These are phyloP conservation scores for Syngnathus floridae DNA, from an alignment of 2,113 vertebrate species.

Conservation along the genomic window DNA sequence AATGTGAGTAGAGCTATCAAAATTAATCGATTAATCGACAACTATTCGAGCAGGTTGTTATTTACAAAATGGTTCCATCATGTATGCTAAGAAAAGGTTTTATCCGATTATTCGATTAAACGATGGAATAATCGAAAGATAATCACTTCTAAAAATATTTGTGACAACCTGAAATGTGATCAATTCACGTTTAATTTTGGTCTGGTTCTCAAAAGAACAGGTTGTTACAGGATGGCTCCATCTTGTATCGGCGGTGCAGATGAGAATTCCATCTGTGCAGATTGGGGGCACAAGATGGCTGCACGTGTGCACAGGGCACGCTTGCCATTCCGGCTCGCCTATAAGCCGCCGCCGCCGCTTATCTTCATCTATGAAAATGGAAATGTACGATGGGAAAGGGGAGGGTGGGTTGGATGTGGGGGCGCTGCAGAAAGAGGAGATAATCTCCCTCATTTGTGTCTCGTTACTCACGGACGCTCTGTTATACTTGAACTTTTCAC, in stretches of 20 bases:
- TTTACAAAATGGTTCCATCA: no score
- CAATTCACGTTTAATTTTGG: background rate
- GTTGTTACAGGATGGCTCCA: slow-evolving; percentile 11
- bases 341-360: slow-evolving; percentile 24
- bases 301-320: slow-evolving; percentile 38
- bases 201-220: no score
- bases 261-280: slow-evolving; percentile 48
- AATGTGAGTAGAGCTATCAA: background rate
- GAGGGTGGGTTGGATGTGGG: background rate
- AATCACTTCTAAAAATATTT: no score
- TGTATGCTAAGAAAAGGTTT: no score
- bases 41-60: no score
- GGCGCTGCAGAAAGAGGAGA: slow-evolving; percentile 29
- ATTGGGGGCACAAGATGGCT: slow-evolving; percentile 55
- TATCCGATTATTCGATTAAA: no score
- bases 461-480: slow-evolving; percentile 20
- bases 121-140: no score
- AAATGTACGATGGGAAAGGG: slow-evolving; percentile 25
- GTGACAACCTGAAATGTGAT: background rate
- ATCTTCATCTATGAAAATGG: slow-evolving; percentile 29
- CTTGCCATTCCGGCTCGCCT: slow-evolving; percentile 36
- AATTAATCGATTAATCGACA: no score
- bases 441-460: slow-evolving; percentile 32
- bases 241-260: slow-evolving; percentile 41
- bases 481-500: slow-evolving; percentile 16